Percentiles rank a stretch among this genome's conserved stretches.
Conservation (phyloP, 1,140 invertebrate species). For the Gryon sp. region DNA sequence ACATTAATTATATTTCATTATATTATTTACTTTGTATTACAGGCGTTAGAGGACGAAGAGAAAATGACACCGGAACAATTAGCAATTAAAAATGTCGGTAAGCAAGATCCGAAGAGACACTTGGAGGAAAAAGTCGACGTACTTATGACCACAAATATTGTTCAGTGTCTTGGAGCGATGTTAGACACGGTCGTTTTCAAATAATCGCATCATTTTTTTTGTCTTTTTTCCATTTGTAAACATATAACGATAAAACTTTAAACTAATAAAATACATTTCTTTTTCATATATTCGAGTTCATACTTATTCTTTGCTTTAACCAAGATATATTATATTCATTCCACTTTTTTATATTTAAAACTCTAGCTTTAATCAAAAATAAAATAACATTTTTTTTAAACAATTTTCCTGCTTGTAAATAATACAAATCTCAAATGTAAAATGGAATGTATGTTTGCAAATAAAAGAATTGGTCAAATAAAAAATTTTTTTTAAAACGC, state of each 20-base stretch:
- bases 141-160: conserved; percentile 98
- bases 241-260: too few relatives aligned
- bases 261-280: conserved; percentile 57
- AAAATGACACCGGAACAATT: conserved; percentile 99
- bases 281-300: conserved; percentile 35
- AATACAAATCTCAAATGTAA: too few relatives aligned
- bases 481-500: too few relatives aligned
- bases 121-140: conserved; percentile 99
- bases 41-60: conserved; percentile 99
- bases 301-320: too few relatives aligned
- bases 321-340: too few relatives aligned
- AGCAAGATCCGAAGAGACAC: conserved; percentile 99
- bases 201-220: conserved; percentile 80
- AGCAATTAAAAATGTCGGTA: conserved; percentile 99
- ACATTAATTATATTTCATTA: conserved; percentile 7
- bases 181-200: conserved; percentile 98
- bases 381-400: too few relatives aligned
- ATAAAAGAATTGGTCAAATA: too few relatives aligned
- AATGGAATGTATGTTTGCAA: too few relatives aligned
- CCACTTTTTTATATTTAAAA: too few relatives aligned
- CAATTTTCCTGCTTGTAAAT: too few relatives aligned
- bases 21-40: conserved; percentile 14
- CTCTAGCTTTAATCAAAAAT: too few relatives aligned
- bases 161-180: conserved; percentile 99
- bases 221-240: not conserved